These are phyloP conservation scores for Portevinia maculata DNA, from an alignment of 2,888 invertebrate species.

Conservation along the genomic window DNA sequence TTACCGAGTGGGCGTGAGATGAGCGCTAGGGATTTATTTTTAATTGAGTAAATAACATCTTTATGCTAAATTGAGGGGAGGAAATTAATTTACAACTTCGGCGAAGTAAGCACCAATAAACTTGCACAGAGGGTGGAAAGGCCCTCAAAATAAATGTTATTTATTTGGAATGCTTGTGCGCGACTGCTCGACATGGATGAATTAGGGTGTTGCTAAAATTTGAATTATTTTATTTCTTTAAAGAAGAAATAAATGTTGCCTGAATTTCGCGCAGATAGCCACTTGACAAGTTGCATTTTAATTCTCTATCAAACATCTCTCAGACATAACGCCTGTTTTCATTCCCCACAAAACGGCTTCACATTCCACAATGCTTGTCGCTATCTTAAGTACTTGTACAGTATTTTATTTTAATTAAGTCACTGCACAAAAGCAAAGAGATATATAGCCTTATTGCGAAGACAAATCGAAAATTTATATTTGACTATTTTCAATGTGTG, in stretches of 20 bases:
- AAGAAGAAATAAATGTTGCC: no score
- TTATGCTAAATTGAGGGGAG: conserved; percentile 6
- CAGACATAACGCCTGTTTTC: not conserved
- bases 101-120: no score
- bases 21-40: not conserved
- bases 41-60: conserved; percentile 24
- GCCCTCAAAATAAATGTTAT: not conserved
- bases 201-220: not conserved
- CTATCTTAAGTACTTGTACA: conserved; percentile 1
- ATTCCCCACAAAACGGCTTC: conserved; percentile 22
- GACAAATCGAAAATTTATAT: no score
- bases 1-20: not conserved
- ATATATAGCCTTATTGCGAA: no score
- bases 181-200: no score
- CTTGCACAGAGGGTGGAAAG: no score
- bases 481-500: no score
- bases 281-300: not conserved
- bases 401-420: conserved; percentile 39
- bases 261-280: not conserved
- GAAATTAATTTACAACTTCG: conserved; percentile 4
- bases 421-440: not conserved
- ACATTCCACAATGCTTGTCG: conserved; percentile 24
- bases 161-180: no score
- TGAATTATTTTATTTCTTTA: not conserved
- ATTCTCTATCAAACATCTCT: not conserved